phyloP scores from a whole-genome alignment of 2,888 invertebrate species.

The Polia nebulosa region DNA sequence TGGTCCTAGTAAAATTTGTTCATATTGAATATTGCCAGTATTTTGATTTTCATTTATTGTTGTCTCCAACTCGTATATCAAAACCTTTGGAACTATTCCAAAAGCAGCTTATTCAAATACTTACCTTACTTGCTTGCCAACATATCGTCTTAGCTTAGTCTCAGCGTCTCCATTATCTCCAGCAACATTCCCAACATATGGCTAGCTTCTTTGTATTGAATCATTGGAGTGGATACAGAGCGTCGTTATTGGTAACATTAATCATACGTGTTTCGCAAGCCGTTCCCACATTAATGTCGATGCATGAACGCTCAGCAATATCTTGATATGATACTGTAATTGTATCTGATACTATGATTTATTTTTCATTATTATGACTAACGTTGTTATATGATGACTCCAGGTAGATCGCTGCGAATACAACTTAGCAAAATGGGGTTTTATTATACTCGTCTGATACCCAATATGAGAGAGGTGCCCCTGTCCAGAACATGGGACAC shows the following conservation, averaged over 20 bases:
- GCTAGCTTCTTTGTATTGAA: not conserved
- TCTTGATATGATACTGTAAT: constrained; percentile 25
- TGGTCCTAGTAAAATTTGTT: too few relatives aligned
- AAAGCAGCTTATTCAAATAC: constrained; percentile 17
- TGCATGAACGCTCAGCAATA: constrained; percentile 32
- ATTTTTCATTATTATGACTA: not conserved
- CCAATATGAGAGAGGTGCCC: too few relatives aligned
- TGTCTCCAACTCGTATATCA: not conserved
- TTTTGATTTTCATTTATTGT: too few relatives aligned
- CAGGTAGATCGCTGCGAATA: too few relatives aligned
- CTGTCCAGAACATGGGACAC: too few relatives aligned
- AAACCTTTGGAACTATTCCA: constrained; percentile 25
- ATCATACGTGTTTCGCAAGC: constrained; percentile 34
- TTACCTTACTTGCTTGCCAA: constrained; percentile 2
- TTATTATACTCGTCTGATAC: too few relatives aligned
- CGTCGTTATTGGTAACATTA: constrained; percentile 27
- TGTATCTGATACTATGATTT: constrained; percentile 1
- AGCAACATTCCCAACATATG: not conserved
- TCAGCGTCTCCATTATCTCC: not conserved
- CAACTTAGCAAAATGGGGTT: too few relatives aligned
- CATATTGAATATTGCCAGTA: too few relatives aligned
- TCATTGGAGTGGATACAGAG: constrained; percentile 17
- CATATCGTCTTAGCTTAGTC: constrained; percentile 6
- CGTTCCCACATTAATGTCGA: constrained; percentile 34
- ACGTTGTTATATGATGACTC: too few relatives aligned